Evolutionary conservation across 2,888 invertebrate genomes (phyloP), one percentile per base, ranked within the genome.

Genomic region (Geophilus truncorum): DNA sequence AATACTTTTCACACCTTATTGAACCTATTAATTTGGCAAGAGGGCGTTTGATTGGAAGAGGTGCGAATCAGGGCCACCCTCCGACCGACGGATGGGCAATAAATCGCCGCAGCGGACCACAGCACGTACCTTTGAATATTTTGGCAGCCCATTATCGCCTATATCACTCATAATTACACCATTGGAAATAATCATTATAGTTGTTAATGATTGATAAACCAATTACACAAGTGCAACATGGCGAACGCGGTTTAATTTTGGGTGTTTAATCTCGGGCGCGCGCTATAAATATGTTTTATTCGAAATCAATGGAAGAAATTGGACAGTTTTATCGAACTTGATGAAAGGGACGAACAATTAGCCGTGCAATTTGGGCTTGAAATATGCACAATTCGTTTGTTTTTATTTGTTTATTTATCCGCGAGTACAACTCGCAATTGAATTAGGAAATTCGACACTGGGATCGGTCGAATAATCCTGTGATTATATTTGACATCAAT

Each of bases 1-100:
- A 70, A 70, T 70, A 70, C 70, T 70, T 70, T 70, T 70, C 70
- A 70, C 70, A 70, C 70, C 70, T 70, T 70, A 70, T 70, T 70
- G 70, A 28, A 70, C 25, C 70, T 70, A 70, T 70, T 28, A 70
- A 70, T 70, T 70, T 25, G 28, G 12, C 57, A 28, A 70, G 25
- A 28, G 70, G 25, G 25, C 70, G 70, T 23, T 70, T 70, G 70
- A 70, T 70, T 70, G 70, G 70, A 10, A 70, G 62, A 25, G 7
- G 57, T 62, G 57, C 23, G 21, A 62, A 21, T 62, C 4, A n/a
- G 57, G n/a, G n/a, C n/a, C n/a, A n/a, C n/a, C n/a, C n/a, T n/a
- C 25, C 4, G 28, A 28, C n/a, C 25, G 62, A 70, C 10, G 70
- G 25, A 70, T 25, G 70, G 25, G 70, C 70, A 70, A 70, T 70